Percentiles rank a stretch among this genome's conserved stretches.
Conservation (phyloP, 2,888 invertebrate species). For the Timema podura region DNA sequence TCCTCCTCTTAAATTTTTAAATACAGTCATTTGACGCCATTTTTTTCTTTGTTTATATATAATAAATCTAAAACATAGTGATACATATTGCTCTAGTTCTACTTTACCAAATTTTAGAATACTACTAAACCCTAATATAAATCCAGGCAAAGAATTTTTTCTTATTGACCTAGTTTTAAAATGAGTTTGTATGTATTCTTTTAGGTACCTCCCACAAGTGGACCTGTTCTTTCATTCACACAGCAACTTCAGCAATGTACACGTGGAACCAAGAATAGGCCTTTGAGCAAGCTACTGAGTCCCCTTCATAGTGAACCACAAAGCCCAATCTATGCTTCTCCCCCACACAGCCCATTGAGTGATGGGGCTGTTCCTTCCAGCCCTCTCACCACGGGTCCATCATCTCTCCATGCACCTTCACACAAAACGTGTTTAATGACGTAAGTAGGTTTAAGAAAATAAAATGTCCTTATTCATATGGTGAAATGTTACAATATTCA, state of each 20-base stretch:
- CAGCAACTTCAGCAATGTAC: constrained; percentile 87
- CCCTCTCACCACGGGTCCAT: constrained; percentile 18
- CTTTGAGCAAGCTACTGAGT: constrained; percentile 57
- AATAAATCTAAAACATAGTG: too few species aligned
- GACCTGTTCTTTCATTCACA: constrained; percentile 69
- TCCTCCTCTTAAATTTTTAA: too few species aligned
- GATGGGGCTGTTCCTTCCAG: constrained; percentile 36
- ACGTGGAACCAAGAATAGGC: constrained; percentile 60
- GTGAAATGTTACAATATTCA: too few species aligned
- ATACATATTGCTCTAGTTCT: too few species aligned
- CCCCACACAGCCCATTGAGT: constrained; percentile 65
- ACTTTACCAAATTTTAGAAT: too few species aligned
- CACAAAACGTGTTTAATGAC: too few species aligned
- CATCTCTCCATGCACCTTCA: background rate
- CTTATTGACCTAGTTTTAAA: background rate
- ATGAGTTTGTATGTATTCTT: constrained; percentile 13
- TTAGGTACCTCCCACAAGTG: constrained; percentile 10
- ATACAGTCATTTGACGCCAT: too few species aligned
- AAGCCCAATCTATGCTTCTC: constrained; percentile 76
- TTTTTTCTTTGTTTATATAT: too few species aligned
- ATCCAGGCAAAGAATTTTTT: background rate
- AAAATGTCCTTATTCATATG: too few species aligned
- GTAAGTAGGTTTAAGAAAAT: too few species aligned
- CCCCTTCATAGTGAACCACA: constrained; percentile 43
- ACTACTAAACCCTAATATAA: too few species aligned